These are phyloP conservation scores for Parapsyche elsis DNA, from an alignment of 1,140 invertebrate genomes.

Conservation along the genomic window DNA sequence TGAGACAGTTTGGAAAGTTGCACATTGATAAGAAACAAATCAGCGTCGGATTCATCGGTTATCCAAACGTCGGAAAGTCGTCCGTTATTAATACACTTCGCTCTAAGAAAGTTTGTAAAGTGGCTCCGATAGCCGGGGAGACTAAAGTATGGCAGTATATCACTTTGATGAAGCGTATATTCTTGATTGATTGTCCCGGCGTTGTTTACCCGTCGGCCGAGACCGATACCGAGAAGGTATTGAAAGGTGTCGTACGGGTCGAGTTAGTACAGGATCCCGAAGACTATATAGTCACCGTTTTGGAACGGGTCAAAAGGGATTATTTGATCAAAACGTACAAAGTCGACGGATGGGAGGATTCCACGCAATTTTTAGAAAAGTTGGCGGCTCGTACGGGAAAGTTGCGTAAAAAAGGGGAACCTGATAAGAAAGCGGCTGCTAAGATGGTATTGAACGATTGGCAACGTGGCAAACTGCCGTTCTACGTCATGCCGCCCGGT, in stretches of 20 bases:
- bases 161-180: conserved; percentile 96
- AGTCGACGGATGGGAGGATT: conserved; percentile 81
- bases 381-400: conserved; percentile 88
- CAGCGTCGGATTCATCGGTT: conserved; percentile 98
- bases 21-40: conserved; percentile 98
- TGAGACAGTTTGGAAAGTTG: conserved; percentile 96
- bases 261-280: conserved; percentile 95
- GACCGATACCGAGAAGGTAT: conserved; percentile 93
- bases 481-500: conserved; percentile 87
- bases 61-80: conserved; percentile 99
- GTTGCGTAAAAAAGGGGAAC: conserved; percentile 95
- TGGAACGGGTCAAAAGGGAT: conserved; percentile 89
- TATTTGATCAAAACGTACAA: conserved; percentile 94
- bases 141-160: conserved; percentile 99
- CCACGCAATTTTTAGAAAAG: conserved; percentile 93
- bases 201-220: conserved; percentile 96
- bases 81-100: conserved; percentile 97
- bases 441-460: conserved; percentile 99
- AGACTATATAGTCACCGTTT: conserved; percentile 90
- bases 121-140: conserved; percentile 98
- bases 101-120: conserved; percentile 97
- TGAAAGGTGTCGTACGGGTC: conserved; percentile 95
- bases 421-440: conserved; percentile 88
- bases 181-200: conserved; percentile 98
- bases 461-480: conserved; percentile 97